These are phyloP conservation scores for Aythya baeri DNA, from an alignment of 2,113 vertebrate genomes.

Conservation along the genomic window DNA sequence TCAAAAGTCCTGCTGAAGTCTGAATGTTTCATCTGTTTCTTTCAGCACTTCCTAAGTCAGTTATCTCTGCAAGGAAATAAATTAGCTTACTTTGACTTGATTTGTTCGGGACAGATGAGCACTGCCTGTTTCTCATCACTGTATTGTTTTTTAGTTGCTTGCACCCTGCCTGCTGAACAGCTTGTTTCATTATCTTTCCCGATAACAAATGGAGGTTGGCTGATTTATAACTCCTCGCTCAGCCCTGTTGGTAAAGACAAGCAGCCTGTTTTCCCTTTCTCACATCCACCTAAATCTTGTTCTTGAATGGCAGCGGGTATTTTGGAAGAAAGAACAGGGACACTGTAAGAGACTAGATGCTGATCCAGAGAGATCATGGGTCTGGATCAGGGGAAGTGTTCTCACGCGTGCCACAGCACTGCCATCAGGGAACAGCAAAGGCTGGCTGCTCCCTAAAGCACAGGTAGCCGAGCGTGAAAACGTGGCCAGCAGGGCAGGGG, in stretches of 20 bases:
- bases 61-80: background rate
- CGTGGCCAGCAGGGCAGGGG: background rate
- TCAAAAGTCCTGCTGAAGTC: background rate
- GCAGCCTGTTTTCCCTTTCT: background rate
- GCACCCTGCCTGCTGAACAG: background rate
- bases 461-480: rapidly evolving
- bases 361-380: background rate
- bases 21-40: background rate
- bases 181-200: conserved; percentile 22
- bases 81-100: conserved; percentile 15
- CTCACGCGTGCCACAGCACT: background rate
- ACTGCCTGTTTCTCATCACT: conserved; percentile 18
- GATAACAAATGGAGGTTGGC: background rate
- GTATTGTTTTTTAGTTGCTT: background rate
- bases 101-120: conserved; percentile 13
- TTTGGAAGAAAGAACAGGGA: background rate
- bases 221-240: background rate
- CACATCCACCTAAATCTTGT: background rate
- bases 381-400: background rate
- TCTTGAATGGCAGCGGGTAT: background rate
- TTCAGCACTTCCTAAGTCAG: conserved; percentile 11
- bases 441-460: background rate
- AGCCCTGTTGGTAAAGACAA: background rate
- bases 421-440: rapidly evolving
- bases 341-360: background rate